Evolutionary conservation across 1,140 invertebrate species (phyloP).

Genomic region (Zaprionus inermis): DNA sequence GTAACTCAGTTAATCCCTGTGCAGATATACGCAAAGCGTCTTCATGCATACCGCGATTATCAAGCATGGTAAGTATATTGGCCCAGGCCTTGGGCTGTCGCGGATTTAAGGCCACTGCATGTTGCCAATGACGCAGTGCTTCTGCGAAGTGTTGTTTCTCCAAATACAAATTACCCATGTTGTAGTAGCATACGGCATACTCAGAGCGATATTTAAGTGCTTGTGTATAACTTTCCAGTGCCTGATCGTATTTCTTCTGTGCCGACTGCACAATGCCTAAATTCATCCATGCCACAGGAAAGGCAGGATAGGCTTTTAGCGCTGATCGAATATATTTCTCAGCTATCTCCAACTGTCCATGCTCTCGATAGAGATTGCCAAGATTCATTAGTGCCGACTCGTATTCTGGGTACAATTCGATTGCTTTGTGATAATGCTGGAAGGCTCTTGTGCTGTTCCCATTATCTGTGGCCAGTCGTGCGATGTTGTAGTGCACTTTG

Average conservation of each 20-base stretch:
- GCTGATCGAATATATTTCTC: conserved; percentile 91
- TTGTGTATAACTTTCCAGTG: conserved; percentile 91
- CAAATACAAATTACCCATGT: conserved; percentile 94
- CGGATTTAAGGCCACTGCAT: conserved; percentile 91
- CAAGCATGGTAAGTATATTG: conserved; percentile 94
- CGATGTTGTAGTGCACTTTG: conserved; percentile 98
- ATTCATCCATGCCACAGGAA: conserved; percentile 99
- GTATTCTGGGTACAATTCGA: conserved; percentile 94
- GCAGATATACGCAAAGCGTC: conserved; percentile 89
- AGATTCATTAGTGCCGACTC: conserved; percentile 99
- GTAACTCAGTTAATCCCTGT: conserved; percentile 88
- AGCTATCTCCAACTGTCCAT: conserved; percentile 89
- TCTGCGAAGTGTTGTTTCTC: conserved; percentile 85
- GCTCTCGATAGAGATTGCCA: conserved; percentile 95
- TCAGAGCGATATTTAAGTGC: conserved; percentile 90
- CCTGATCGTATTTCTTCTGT: conserved; percentile 89
- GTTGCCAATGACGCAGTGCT: conserved; percentile 90
- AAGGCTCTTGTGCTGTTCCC: conserved; percentile 89
- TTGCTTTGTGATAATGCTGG: conserved; percentile 91
- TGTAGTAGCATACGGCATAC: conserved; percentile 97
- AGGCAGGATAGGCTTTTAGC: conserved; percentile 91
- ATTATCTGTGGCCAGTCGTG: conserved; percentile 92
- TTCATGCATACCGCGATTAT: conserved; percentile 90
- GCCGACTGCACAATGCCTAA: conserved; percentile 95
- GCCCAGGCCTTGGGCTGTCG: conserved; percentile 94